phyloP scores from a whole-genome alignment of 2,113 vertebrate species.

The Morone saxatilis region DNA sequence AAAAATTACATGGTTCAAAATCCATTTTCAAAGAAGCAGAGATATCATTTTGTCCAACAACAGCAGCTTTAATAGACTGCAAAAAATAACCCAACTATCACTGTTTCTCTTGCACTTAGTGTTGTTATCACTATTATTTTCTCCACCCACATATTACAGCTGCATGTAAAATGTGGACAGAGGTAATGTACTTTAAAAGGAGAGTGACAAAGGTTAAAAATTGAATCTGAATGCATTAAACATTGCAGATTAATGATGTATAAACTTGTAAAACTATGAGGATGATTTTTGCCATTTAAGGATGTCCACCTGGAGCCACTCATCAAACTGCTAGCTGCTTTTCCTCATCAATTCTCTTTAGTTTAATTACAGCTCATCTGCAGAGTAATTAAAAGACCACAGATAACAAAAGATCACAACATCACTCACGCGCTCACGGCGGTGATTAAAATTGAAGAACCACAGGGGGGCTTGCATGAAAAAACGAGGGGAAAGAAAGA shows the following conservation, averaged over 20 bases:
- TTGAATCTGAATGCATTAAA: not conserved
- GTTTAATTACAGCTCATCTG: slow-evolving; percentile 47
- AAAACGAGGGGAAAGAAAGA: not conserved
- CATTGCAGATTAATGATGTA: not conserved
- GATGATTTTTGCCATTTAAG: slow-evolving; percentile 14
- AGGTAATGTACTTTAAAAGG: no score
- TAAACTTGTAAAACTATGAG: not conserved
- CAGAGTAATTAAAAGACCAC: slow-evolving; percentile 40
- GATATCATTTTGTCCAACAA: not conserved
- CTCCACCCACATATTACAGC: not conserved
- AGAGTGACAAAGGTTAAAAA: not conserved
- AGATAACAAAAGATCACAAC: slow-evolving; percentile 42
- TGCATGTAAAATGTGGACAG: no score
- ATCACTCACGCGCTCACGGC: not conserved
- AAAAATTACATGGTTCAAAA: not conserved
- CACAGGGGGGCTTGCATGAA: not conserved
- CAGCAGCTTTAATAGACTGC: not conserved
- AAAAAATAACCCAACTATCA: not conserved
- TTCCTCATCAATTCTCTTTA: slow-evolving; percentile 40
- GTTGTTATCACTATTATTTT: not conserved
- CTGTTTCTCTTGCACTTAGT: not conserved
- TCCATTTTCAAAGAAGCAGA: not conserved
- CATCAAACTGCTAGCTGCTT: slow-evolving; percentile 37
- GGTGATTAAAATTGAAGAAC: slow-evolving; percentile 33
- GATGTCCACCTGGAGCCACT: slow-evolving; percentile 37